Conservation (phyloP, 2,888 invertebrate genomes). For the Temnothorax rugatulus region DNA sequence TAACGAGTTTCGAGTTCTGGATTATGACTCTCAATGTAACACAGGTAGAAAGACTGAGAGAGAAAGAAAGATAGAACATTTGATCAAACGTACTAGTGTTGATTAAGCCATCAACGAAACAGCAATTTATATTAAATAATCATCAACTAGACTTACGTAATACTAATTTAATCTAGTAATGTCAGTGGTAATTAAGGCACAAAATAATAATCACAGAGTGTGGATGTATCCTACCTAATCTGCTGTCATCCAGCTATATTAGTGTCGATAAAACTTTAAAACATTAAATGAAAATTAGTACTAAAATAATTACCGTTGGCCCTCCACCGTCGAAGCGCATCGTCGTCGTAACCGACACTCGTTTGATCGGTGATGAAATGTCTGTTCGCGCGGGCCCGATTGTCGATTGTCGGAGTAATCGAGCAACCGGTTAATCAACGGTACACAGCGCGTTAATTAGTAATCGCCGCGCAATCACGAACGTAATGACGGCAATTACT, state of each 20-base stretch:
- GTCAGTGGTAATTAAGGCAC: slow-evolving; percentile 19
- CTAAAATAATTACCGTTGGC: slow-evolving; percentile 4
- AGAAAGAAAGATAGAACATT: not conserved
- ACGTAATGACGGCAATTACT: slow-evolving; percentile 50
- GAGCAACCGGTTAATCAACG: slow-evolving; percentile 42
- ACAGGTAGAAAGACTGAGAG: not conserved
- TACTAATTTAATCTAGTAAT: slow-evolving; percentile 29
- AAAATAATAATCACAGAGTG: slow-evolving; percentile 22
- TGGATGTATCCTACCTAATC: not conserved
- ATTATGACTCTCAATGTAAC: slow-evolving; percentile 19
- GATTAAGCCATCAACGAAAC: slow-evolving; percentile 20
- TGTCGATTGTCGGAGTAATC: slow-evolving; percentile 40
- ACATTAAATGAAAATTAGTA: slow-evolving; percentile 10
- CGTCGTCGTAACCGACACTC: slow-evolving; percentile 29
- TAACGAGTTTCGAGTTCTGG: slow-evolving; percentile 23
- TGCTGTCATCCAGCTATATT: not conserved
- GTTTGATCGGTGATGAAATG: slow-evolving; percentile 45
- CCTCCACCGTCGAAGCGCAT: not conserved
- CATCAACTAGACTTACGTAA: not conserved
- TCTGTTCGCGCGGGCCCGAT: slow-evolving; percentile 17
- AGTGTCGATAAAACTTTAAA: not conserved
- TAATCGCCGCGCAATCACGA: slow-evolving; percentile 33
- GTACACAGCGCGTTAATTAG: slow-evolving; percentile 46
- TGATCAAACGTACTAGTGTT: slow-evolving; percentile 22
- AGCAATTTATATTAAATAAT: slow-evolving; percentile 48